Evolutionary conservation across 2,113 vertebrate genomes (phyloP).

Genomic region (Rattus rattus): DNA sequence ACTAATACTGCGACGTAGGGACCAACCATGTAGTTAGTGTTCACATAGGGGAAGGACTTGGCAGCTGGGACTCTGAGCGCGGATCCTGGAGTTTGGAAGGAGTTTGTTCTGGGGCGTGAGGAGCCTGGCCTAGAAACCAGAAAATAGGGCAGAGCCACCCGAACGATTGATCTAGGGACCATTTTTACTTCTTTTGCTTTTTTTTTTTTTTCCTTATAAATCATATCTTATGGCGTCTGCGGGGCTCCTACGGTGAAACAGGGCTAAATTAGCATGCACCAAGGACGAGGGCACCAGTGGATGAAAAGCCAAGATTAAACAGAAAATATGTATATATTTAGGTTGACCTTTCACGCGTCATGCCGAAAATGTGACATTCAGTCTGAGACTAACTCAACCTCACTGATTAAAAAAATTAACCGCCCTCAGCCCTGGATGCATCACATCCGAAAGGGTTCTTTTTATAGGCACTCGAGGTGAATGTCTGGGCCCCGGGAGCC

Average conservation of each 20-base stretch:
- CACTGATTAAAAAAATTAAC: constrained; percentile 69
- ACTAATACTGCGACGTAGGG: neutral
- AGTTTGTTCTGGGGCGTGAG: neutral
- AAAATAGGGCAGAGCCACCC: constrained; percentile 77
- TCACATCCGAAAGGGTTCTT: neutral
- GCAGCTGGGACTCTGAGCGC: neutral
- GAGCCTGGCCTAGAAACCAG: constrained; percentile 78
- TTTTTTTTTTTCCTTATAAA: constrained; percentile 46
- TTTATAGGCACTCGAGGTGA: neutral
- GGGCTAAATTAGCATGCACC: constrained; percentile 79
- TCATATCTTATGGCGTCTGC: constrained; percentile 52
- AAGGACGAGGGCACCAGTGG: constrained; percentile 61
- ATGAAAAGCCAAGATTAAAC: constrained; percentile 73
- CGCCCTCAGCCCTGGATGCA: neutral
- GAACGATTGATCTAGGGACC: constrained; percentile 69
- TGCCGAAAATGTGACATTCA: constrained; percentile 58
- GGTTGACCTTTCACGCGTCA: constrained; percentile 59
- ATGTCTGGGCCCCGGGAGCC: neutral
- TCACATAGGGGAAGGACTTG: neutral
- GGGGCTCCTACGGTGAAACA: constrained; percentile 61
- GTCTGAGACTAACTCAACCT: constrained; percentile 51
- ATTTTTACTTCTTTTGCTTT: constrained; percentile 73
- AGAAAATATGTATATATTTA: constrained; percentile 75
- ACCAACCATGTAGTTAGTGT: neutral
- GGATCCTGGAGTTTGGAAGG: neutral